Evolutionary conservation across 2,797 vertebrate genomes (phyloP).

Genomic region (Hypotaenidia philippensis): DNA sequence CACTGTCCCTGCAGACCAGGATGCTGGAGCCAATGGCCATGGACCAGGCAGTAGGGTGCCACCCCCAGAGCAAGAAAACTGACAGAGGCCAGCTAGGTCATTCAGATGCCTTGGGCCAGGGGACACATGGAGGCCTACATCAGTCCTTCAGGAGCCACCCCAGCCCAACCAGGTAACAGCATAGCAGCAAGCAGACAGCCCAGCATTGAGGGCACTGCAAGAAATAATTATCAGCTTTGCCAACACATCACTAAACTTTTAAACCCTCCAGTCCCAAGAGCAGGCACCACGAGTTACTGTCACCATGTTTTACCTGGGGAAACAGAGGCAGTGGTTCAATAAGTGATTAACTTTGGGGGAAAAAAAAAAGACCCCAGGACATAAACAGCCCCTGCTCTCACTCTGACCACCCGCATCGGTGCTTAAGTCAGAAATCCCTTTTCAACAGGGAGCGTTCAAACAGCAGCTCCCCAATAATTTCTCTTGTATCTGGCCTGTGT

Average conservation of each 20-base stretch:
- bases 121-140: neutral
- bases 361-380: neutral
- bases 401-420: neutral
- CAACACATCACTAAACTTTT: neutral
- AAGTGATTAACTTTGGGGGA: neutral
- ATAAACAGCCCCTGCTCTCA: neutral
- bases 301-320: neutral
- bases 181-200: neutral
- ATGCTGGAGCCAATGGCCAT: neutral
- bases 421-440: neutral
- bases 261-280: neutral
- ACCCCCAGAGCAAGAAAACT: neutral
- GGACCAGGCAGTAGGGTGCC: rapidly evolving
- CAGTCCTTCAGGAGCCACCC: neutral
- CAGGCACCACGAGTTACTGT: neutral
- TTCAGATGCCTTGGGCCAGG: neutral
- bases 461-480: neutral
- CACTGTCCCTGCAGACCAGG: neutral
- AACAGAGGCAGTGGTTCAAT: neutral
- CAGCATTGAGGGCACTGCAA: rapidly evolving
- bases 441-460: neutral
- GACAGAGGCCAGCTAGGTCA: neutral
- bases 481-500: neutral
- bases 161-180: rapidly evolving
- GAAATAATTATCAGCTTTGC: neutral